These are phyloP conservation scores for Fukomys damarensis DNA, from an alignment of 2,113 vertebrate genomes.

Conservation along the genomic window DNA sequence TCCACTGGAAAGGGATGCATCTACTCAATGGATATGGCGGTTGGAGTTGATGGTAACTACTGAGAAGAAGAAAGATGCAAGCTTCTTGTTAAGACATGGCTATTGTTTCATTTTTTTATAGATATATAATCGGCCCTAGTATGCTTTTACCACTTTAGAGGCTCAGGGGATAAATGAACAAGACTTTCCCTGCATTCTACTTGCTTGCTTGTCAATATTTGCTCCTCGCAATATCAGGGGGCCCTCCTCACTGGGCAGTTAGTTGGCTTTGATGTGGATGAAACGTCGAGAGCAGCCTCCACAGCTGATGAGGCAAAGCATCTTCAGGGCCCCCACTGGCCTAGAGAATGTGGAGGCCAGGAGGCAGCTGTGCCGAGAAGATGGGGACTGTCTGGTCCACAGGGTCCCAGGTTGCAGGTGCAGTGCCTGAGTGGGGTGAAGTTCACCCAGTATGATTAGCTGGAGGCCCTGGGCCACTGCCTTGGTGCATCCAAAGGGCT, in stretches of 20 bases:
- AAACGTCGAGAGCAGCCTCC: fast-evolving
- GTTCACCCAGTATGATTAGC: too few species aligned
- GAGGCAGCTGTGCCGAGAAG: not conserved
- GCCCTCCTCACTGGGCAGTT: fast-evolving
- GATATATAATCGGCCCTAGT: fast-evolving
- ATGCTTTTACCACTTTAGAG: not conserved
- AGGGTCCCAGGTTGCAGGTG: not conserved
- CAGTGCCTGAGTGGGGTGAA: not conserved
- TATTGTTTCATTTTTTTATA: not conserved
- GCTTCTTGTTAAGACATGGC: not conserved
- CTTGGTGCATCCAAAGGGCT: not conserved
- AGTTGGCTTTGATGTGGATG: too few species aligned
- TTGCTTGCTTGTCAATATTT: fast-evolving
- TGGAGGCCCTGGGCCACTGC: not conserved
- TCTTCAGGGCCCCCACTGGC: fast-evolving
- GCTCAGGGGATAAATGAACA: not conserved
- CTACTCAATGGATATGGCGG: not conserved
- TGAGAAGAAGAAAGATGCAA: not conserved
- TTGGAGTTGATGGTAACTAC: not conserved
- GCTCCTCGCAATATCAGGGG: fast-evolving
- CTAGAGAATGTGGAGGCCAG: not conserved
- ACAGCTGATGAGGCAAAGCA: not conserved
- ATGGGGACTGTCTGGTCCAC: too few species aligned
- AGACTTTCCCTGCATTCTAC: not conserved
- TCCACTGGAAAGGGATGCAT: not conserved